phyloP scores from a whole-genome alignment of 2,888 invertebrate genomes.

The Diploptera punctata region DNA sequence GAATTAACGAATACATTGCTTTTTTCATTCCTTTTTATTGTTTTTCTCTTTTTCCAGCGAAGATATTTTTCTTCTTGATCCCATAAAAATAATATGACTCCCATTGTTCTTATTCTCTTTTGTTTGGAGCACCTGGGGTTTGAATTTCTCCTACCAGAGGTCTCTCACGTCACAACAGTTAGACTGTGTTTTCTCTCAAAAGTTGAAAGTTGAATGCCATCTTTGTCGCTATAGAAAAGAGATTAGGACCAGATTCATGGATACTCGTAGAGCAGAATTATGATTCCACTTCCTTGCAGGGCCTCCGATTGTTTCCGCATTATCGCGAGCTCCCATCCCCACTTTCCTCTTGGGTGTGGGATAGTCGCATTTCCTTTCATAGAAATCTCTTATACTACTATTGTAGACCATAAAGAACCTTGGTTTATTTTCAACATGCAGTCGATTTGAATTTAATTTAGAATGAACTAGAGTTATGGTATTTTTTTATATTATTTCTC shows the following conservation, averaged over 20 bases:
- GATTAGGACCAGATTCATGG: conserved; percentile 30
- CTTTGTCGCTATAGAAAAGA: conserved; percentile 27
- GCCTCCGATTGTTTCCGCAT: conserved; percentile 30
- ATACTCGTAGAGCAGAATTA: conserved; percentile 14
- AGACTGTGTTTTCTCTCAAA: neutral
- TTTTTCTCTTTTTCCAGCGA: neutral
- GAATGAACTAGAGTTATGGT: neutral
- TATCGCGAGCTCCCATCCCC: neutral
- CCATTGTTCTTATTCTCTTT: conserved; percentile 7
- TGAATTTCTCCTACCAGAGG: conserved; percentile 10
- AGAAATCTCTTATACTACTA: neutral
- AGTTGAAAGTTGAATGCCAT: conserved; percentile 28
- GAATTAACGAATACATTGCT: neutral
- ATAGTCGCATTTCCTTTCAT: neutral
- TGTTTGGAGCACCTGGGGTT: conserved; percentile 26
- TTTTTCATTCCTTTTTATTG: too few relatives aligned
- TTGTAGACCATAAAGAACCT: neutral
- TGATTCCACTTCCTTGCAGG: conserved; percentile 20
- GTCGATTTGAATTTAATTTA: conserved; percentile 7
- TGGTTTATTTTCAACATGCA: neutral
- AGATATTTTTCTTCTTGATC: conserved; percentile 17
- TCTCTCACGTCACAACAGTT: conserved; percentile 25
- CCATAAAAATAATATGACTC: conserved; percentile 23
- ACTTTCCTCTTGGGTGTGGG: too few relatives aligned
- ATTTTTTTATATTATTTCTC: neutral